Conservation (phyloP, 2,797 vertebrate genomes). For the Pristis pectinata region DNA sequence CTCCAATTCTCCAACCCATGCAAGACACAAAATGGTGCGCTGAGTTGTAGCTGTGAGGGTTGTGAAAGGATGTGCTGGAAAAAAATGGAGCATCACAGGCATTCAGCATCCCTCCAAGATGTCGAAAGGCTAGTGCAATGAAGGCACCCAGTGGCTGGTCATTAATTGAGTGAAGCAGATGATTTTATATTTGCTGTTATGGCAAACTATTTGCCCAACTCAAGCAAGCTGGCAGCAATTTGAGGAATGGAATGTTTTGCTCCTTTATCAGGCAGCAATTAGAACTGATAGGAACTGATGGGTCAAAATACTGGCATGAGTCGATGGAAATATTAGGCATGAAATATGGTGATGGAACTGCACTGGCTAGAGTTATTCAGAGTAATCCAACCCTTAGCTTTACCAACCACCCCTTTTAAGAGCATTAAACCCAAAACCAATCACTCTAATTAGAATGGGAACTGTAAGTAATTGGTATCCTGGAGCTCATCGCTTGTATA, state of each 20-base stretch:
- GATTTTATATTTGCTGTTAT: background rate
- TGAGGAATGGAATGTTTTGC: background rate
- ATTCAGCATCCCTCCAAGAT: background rate
- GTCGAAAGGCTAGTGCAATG: background rate
- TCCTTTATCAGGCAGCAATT: background rate
- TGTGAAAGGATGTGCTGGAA: background rate
- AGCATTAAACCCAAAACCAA: background rate
- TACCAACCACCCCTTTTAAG: background rate
- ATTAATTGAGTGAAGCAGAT: conserved; percentile 3
- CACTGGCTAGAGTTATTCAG: background rate
- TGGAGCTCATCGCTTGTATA: background rate
- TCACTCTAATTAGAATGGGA: background rate
- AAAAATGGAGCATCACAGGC: background rate
- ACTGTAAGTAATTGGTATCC: background rate
- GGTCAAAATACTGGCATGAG: background rate
- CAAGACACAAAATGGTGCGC: background rate
- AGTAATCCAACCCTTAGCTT: background rate
- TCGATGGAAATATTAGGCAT: background rate
- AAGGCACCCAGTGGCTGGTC: background rate
- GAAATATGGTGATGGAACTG: conserved; percentile 4
- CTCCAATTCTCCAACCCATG: background rate
- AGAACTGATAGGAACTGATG: background rate
- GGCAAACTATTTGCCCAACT: background rate
- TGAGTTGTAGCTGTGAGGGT: background rate
- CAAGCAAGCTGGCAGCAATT: background rate